Percentiles rank a stretch among this genome's conserved stretches.
These are phyloP conservation scores for Cosmia pyralina DNA, from an alignment of 2,888 invertebrate genomes.

Conservation along the genomic window DNA sequence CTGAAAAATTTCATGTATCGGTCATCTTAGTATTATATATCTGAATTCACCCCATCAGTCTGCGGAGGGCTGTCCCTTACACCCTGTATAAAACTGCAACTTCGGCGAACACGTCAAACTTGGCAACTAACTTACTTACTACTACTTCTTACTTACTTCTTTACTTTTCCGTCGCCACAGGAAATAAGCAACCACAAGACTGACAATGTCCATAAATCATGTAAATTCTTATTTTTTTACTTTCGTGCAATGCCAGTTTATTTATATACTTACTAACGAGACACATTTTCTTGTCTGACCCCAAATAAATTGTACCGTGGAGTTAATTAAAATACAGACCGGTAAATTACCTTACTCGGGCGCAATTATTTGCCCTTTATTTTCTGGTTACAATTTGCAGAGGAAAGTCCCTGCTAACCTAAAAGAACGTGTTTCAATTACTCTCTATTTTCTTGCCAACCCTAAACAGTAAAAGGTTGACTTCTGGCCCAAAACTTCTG, in stretches of 20 bases:
- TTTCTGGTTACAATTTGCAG: constrained; percentile 21
- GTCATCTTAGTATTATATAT: too few relatives aligned
- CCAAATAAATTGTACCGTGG: constrained; percentile 40
- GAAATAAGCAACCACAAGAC: background rate
- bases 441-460: background rate
- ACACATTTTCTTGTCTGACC: constrained; percentile 28
- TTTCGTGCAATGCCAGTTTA: background rate
- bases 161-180: too few relatives aligned
- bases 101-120: background rate
- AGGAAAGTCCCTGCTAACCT: background rate
- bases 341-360: constrained; percentile 35
- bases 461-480: background rate
- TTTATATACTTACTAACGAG: constrained; percentile 16
- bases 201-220: background rate
- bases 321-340: constrained; percentile 50
- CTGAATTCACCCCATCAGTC: too few relatives aligned
- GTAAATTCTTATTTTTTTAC: background rate
- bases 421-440: background rate
- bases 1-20: too few relatives aligned
- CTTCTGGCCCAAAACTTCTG: too few relatives aligned
- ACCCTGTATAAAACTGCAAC: background rate
- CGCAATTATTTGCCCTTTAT: constrained; percentile 37
- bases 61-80: too few relatives aligned
- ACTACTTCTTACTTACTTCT: too few relatives aligned
- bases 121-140: too few relatives aligned